Conservation (phyloP, 2,888 invertebrate genomes). For the Lysandra coridon region DNA sequence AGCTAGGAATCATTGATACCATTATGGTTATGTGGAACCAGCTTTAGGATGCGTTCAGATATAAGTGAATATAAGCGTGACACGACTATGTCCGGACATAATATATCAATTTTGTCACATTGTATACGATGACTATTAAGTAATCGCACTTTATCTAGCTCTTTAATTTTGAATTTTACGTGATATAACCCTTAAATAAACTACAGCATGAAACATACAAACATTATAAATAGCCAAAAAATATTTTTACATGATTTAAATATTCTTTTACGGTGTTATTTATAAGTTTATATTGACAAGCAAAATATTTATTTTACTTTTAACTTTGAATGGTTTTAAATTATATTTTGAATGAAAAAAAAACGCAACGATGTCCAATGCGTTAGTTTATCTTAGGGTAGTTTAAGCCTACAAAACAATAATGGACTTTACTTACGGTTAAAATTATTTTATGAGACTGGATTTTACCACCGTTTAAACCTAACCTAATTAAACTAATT, state of each 20-base stretch:
- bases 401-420: constrained; percentile 40
- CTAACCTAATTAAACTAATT: not conserved
- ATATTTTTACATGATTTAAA: not conserved
- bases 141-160: constrained; percentile 72
- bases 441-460: not conserved
- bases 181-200: constrained; percentile 39
- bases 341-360: not conserved
- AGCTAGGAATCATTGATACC: no score
- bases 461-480: constrained; percentile 14
- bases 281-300: not conserved
- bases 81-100: no score
- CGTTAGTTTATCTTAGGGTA: constrained; percentile 11
- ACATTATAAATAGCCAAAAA: constrained; percentile 40
- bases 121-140: constrained; percentile 48
- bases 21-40: no score
- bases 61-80: no score
- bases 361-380: not conserved
- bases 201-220: constrained; percentile 23
- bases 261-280: not conserved
- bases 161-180: constrained; percentile 53
- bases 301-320: not conserved
- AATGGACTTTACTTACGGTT: constrained; percentile 42
- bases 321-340: not conserved
- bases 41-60: no score
- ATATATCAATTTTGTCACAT: not conserved